phyloP scores from a whole-genome alignment of 2,113 vertebrate genomes.

The Holacanthus passer region DNA sequence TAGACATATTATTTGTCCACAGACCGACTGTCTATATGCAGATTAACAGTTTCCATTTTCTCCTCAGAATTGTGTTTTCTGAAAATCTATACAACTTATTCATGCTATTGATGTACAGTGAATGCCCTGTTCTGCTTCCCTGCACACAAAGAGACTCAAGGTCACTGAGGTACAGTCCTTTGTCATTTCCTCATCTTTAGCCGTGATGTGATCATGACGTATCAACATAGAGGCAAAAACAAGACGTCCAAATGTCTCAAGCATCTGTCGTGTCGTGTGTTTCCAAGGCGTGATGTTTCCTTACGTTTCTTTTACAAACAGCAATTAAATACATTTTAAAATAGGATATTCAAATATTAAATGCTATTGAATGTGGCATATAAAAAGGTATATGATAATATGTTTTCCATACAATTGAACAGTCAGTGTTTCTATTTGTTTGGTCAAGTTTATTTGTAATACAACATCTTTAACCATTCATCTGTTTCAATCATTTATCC shows the following conservation, averaged over 20 bases:
- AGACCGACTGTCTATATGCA: neutral
- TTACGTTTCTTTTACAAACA: too few relatives aligned
- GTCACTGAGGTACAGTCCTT: neutral
- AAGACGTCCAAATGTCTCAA: too few relatives aligned
- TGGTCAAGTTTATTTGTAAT: too few relatives aligned
- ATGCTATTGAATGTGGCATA: too few relatives aligned
- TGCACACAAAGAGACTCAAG: neutral
- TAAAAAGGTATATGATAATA: too few relatives aligned
- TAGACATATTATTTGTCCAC: constrained; percentile 11
- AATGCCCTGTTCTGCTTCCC: neutral
- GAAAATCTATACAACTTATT: constrained; percentile 21
- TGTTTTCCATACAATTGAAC: too few relatives aligned
- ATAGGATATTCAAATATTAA: too few relatives aligned
- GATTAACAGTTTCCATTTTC: constrained; percentile 19
- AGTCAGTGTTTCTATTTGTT: too few relatives aligned
- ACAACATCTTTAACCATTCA: too few relatives aligned
- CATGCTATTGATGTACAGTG: constrained; percentile 2
- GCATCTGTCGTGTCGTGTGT: neutral
- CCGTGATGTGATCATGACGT: neutral
- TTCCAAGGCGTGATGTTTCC: neutral
- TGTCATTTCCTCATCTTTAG: neutral
- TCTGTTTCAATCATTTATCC: too few relatives aligned
- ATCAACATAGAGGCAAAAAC: neutral
- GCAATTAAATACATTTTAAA: too few relatives aligned
- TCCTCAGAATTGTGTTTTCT: neutral